Conservation (phyloP, 1,140 invertebrate genomes). For the Polypedilum pembai region DNA sequence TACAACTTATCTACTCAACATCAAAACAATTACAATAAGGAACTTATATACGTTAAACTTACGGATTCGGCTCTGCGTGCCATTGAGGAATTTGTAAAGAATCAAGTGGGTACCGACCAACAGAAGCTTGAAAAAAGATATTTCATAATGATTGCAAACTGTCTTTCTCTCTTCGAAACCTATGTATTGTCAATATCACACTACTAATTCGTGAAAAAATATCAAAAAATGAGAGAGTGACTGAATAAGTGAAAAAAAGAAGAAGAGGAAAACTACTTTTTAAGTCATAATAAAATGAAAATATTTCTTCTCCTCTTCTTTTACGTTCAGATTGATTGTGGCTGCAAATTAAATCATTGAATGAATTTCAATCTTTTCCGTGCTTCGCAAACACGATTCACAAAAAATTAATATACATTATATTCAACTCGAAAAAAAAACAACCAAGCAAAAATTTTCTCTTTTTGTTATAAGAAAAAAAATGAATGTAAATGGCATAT, state of each 20-base stretch:
- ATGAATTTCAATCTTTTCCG: neutral
- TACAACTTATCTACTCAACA: conserved; percentile 53
- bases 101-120: conserved; percentile 60
- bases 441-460: conserved; percentile 22
- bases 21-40: conserved; percentile 76
- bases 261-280: too few species aligned
- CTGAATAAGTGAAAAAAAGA: too few species aligned
- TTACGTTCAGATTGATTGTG: neutral
- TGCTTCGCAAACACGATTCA: neutral
- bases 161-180: neutral
- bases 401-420: conserved; percentile 15
- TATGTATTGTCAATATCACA: too few species aligned
- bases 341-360: conserved; percentile 13
- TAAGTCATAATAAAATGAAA: too few species aligned
- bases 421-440: conserved; percentile 2
- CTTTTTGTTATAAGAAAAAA: conserved; percentile 25
- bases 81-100: conserved; percentile 80
- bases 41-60: conserved; percentile 87
- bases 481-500: conserved; percentile 23
- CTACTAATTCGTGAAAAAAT: too few species aligned
- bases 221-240: too few species aligned
- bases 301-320: neutral
- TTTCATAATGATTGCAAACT: conserved; percentile 18
- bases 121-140: neutral
- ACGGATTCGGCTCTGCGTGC: conserved; percentile 87